These are phyloP conservation scores for Drosophila neocordata DNA, from an alignment of 1,140 invertebrate genomes.

Conservation along the genomic window DNA sequence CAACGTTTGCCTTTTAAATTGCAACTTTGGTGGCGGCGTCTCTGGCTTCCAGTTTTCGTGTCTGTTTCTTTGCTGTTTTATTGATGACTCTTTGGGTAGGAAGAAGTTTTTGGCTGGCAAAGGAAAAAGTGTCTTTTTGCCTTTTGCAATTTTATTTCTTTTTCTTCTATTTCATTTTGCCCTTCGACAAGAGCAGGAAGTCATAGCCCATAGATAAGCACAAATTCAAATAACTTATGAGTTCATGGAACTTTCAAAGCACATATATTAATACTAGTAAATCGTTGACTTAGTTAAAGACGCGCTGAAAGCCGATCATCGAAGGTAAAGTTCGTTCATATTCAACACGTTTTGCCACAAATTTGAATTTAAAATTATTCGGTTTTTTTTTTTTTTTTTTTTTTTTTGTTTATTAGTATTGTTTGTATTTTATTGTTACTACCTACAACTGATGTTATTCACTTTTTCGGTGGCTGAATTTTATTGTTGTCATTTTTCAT, in stretches of 20 bases:
- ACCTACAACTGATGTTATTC: constrained; percentile 44
- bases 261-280: background rate
- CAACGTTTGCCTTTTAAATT: constrained; percentile 45
- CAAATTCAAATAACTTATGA: constrained; percentile 31
- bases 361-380: constrained; percentile 66
- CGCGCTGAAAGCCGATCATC: constrained; percentile 8
- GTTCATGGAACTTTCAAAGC: constrained; percentile 44
- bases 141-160: background rate
- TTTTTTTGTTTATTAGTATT: constrained; percentile 38
- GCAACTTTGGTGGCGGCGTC: constrained; percentile 24
- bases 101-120: constrained; percentile 34
- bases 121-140: constrained; percentile 1
- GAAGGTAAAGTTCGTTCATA: constrained; percentile 25
- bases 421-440: constrained; percentile 25
- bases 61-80: constrained; percentile 25
- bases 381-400: constrained; percentile 19
- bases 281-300: background rate
- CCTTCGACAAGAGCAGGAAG: constrained; percentile 28
- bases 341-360: constrained; percentile 34
- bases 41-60: constrained; percentile 30
- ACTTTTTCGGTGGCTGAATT: constrained; percentile 62
- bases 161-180: background rate
- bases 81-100: constrained; percentile 50
- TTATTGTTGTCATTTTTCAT: constrained; percentile 65
- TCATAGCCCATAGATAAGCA: constrained; percentile 22